Conservation (phyloP, 2,888 invertebrate species). For the Habroteleia sp. region DNA sequence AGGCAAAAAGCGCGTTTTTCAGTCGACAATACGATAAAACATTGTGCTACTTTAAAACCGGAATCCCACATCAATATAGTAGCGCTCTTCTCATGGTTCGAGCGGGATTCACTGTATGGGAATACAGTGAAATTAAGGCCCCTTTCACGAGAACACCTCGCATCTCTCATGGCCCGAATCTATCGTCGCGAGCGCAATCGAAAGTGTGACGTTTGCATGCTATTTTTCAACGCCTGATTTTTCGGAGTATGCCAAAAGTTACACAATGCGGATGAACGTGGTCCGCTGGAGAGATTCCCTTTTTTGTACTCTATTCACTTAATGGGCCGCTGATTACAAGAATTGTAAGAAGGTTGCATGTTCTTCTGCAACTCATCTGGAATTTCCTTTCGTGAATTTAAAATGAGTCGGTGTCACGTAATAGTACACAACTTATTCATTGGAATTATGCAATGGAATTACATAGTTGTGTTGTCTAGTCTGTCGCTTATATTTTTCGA, state of each 20-base stretch:
- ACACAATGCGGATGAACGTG: too few species aligned
- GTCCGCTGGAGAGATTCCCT: too few species aligned
- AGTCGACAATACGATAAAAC: slow-evolving; percentile 14
- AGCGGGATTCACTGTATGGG: slow-evolving; percentile 23
- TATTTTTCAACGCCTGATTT: slow-evolving; percentile 4
- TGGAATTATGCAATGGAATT: slow-evolving; percentile 39
- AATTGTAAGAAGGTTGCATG: slow-evolving; percentile 22
- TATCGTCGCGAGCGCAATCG: slow-evolving; percentile 24
- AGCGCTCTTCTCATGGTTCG: slow-evolving; percentile 5
- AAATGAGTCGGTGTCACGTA: slow-evolving; percentile 40
- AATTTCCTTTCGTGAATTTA: slow-evolving; percentile 39
- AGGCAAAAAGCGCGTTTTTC: slow-evolving; percentile 18
- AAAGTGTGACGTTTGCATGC: slow-evolving; percentile 15
- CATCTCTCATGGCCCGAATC: slow-evolving; percentile 28
- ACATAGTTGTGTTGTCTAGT: neutral
- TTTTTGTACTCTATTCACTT: neutral
- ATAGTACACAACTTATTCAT: slow-evolving; percentile 17
- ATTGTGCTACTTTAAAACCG: slow-evolving; percentile 54
- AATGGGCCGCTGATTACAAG: slow-evolving; percentile 7
- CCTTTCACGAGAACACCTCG: slow-evolving; percentile 47
- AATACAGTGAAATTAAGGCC: slow-evolving; percentile 58
- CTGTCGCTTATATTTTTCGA: neutral
- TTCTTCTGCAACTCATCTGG: slow-evolving; percentile 44
- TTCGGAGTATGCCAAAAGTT: neutral
- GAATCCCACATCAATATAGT: slow-evolving; percentile 41